These are phyloP conservation scores for Mythimna albipuncta DNA, from an alignment of 2,888 invertebrate genomes.

Conservation along the genomic window DNA sequence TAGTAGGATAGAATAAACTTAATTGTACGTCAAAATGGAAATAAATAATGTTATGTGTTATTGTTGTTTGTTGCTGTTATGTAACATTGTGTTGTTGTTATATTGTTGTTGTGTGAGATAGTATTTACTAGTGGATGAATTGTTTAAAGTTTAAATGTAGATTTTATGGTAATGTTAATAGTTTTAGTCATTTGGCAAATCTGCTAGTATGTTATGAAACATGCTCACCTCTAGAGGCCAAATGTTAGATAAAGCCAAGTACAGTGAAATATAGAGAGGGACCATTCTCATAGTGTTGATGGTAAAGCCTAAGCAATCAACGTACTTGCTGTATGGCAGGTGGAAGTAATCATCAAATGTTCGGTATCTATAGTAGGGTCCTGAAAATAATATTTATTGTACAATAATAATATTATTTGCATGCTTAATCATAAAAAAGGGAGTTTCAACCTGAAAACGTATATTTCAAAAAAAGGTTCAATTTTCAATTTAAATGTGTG, in stretches of 20 bases:
- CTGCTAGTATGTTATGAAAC: slow-evolving; percentile 1
- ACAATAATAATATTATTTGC: too few species aligned
- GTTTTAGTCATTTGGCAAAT: slow-evolving; percentile 1
- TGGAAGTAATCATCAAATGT: slow-evolving; percentile 95
- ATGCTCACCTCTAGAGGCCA: slow-evolving; percentile 94
- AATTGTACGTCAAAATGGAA: too few species aligned
- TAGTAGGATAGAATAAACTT: background rate
- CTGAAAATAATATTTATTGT: slow-evolving; percentile 87
- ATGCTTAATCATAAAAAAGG: too few species aligned
- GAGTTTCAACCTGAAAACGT: too few species aligned
- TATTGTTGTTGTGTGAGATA: too few species aligned
- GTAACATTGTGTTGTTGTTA: too few species aligned
- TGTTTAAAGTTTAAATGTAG: background rate
- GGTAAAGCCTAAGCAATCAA: slow-evolving; percentile 91
- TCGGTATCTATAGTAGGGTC: slow-evolving; percentile 98
- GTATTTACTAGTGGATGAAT: background rate
- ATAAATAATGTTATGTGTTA: too few species aligned
- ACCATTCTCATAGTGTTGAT: slow-evolving; percentile 92
- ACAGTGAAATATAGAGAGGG: slow-evolving; percentile 92
- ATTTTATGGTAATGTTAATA: background rate
- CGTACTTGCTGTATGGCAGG: slow-evolving; percentile 92
- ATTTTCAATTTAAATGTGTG: too few species aligned
- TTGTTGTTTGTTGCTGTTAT: too few species aligned
- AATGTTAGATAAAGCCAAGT: slow-evolving; percentile 91
- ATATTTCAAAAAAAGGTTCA: too few species aligned